A percentile compares a stretch with the other conserved stretches of the same genome.
Conservation (phyloP, 92 coral and sea anemone species). For the Phenganax marumi region DNA sequence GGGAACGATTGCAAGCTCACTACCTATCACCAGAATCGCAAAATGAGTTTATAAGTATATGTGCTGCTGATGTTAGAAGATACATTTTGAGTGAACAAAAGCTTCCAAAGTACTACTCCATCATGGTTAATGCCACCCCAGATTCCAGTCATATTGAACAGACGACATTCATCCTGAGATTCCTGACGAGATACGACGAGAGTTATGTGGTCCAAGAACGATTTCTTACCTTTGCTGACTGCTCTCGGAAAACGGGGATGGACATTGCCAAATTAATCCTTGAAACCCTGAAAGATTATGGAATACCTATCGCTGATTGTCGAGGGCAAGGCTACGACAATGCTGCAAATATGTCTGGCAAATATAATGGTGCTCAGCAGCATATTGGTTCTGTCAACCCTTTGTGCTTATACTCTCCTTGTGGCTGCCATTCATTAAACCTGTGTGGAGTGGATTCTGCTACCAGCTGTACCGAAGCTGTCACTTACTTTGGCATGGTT, state of each 20-base stretch:
- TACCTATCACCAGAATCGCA: slow-evolving; percentile 28
- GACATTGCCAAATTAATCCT: slow-evolving; percentile 1
- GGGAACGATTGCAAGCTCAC: slow-evolving; percentile 25
- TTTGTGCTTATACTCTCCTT: slow-evolving; percentile 17
- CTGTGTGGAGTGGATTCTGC: slow-evolving; percentile 31
- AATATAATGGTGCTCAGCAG: background rate
- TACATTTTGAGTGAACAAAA: slow-evolving; percentile 1
- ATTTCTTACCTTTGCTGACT: background rate
- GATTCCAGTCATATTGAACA: slow-evolving; percentile 23
- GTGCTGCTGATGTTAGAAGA: slow-evolving; percentile 1
- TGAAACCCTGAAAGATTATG: slow-evolving; percentile 17
- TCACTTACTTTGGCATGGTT: slow-evolving; percentile 3
- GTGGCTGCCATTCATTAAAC: slow-evolving; percentile 27
- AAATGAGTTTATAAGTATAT: slow-evolving; percentile 1
- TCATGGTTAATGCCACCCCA: slow-evolving; percentile 16
- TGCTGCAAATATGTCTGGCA: background rate
- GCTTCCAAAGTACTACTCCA: slow-evolving; percentile 17
- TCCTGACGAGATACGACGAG: background rate
- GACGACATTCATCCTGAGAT: slow-evolving; percentile 31
- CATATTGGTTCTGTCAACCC: background rate
- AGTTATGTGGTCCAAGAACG: slow-evolving; percentile 3
- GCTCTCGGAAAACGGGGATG: slow-evolving; percentile 8
- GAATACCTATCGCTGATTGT: slow-evolving; percentile 25
- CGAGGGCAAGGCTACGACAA: slow-evolving; percentile 11
- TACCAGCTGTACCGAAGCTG: slow-evolving; percentile 25